phyloP scores from a whole-genome alignment of 2,113 vertebrate genomes.

The Raphicerus campestris region DNA sequence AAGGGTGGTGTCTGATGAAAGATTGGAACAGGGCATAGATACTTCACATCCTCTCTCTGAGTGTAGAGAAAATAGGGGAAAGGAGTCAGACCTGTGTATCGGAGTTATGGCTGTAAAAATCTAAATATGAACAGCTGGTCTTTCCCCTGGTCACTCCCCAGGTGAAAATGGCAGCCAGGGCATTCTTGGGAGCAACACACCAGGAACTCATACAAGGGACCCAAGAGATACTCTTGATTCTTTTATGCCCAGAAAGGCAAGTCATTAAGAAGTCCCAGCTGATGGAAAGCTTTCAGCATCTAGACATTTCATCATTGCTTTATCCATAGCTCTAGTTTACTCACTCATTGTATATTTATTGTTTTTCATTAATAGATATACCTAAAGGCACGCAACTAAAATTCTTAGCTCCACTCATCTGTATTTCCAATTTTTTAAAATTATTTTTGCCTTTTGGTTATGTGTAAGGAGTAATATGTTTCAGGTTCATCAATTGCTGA shows the following conservation, averaged over 20 bases:
- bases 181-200: constrained; percentile 36
- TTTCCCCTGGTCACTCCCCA: constrained; percentile 44
- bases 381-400: background rate
- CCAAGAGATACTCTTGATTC: constrained; percentile 32
- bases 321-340: background rate
- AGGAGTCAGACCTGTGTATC: constrained; percentile 24
- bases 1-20: constrained; percentile 41
- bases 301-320: background rate
- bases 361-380: background rate
- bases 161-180: constrained; percentile 66
- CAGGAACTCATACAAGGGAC: background rate
- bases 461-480: background rate
- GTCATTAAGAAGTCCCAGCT: constrained; percentile 11
- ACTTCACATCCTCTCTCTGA: background rate
- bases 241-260: constrained; percentile 36
- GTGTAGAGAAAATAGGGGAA: constrained; percentile 3
- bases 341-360: background rate
- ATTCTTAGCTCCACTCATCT: background rate
- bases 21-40: background rate
- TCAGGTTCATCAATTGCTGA: background rate
- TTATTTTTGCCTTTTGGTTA: background rate
- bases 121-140: constrained; percentile 49
- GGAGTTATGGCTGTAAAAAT: constrained; percentile 20
- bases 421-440: background rate
- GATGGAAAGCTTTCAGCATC: background rate